A percentile compares a stretch with the other conserved stretches of the same genome.
phyloP scores from a whole-genome alignment of 2,113 vertebrate species.

The Pithys albifrons region DNA sequence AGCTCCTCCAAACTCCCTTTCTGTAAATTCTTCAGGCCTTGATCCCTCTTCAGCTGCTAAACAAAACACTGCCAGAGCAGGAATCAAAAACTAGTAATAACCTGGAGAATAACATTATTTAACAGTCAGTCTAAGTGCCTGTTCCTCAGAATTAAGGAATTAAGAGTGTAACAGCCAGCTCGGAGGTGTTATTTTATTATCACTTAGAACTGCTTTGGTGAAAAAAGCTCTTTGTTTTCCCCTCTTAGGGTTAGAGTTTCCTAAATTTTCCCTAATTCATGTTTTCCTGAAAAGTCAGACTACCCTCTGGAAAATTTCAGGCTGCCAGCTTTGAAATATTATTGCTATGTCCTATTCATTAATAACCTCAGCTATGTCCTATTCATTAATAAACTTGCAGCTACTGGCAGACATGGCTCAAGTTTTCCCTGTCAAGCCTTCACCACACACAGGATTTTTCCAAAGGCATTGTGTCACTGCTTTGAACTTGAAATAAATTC shows the following conservation, averaged over 20 bases:
- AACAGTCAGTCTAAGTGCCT: not conserved
- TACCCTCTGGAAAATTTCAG: not conserved
- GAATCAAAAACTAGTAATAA: not conserved
- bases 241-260: not conserved
- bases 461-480: not conserved
- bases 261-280: not conserved
- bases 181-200: slow-evolving; percentile 1
- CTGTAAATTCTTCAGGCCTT: not conserved
- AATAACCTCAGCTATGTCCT: not conserved
- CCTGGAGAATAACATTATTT: not conserved
- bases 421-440: not conserved
- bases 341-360: not conserved
- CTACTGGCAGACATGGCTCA: not conserved
- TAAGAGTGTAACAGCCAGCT: not conserved
- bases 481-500: not conserved
- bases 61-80: not conserved
- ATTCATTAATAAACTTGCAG: not conserved
- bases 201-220: not conserved
- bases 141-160: not conserved
- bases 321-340: not conserved
- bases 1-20: not conserved
- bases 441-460: not conserved
- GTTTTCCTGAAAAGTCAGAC: not conserved
- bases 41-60: not conserved
- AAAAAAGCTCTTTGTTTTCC: not conserved